Evolutionary conservation across 2,888 invertebrate species (phyloP).

Genomic region (Oxytorus armatus): DNA sequence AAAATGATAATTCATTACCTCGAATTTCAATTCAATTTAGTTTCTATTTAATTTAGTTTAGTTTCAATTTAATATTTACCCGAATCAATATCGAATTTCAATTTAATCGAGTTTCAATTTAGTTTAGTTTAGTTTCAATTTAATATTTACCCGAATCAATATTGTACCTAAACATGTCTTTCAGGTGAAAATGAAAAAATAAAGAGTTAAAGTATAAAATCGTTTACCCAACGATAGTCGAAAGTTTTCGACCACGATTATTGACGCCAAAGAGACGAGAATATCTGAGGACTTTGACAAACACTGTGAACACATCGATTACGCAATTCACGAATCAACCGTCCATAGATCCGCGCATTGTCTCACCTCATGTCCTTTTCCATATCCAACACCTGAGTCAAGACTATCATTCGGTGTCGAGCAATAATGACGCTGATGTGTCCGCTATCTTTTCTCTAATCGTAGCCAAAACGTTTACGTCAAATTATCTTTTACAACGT

Average conservation of each 20-base stretch:
- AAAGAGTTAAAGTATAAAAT: not conserved
- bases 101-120: too few relatives aligned
- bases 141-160: too few relatives aligned
- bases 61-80: too few relatives aligned
- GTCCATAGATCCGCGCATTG: constrained; percentile 79
- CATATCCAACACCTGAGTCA: not conserved
- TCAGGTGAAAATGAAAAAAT: too few relatives aligned
- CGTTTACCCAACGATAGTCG: not conserved
- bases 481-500: not conserved
- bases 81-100: too few relatives aligned
- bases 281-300: constrained; percentile 9
- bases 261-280: constrained; percentile 11
- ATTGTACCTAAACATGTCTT: too few relatives aligned
- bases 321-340: constrained; percentile 76
- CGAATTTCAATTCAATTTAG: too few relatives aligned
- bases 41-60: too few relatives aligned
- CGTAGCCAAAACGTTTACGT: not conserved
- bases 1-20: too few relatives aligned
- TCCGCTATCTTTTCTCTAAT: not conserved
- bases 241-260: not conserved
- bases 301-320: constrained; percentile 67
- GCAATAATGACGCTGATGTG: not conserved
- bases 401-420: not conserved
- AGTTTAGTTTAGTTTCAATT: too few relatives aligned
- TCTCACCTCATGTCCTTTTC: constrained; percentile 45